phyloP scores from a whole-genome alignment of 2,888 invertebrate genomes.

The Eupithecia dodoneata region DNA sequence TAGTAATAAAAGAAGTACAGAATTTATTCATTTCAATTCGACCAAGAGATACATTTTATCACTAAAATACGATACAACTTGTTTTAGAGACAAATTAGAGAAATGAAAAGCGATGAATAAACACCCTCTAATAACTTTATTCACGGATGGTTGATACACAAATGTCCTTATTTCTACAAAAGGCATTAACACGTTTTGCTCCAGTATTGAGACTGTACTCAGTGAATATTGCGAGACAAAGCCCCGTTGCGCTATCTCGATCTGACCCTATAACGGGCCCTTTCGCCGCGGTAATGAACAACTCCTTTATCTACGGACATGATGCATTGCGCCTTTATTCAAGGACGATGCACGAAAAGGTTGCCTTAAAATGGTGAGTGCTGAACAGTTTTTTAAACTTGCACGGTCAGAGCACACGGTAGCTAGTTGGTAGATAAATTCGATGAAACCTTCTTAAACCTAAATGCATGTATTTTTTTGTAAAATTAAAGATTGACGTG shows the following conservation, averaged over 20 bases:
- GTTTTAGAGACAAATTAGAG: background rate
- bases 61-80: background rate
- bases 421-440: background rate
- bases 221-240: slow-evolving; percentile 46
- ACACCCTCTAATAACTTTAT: background rate
- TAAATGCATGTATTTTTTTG: background rate
- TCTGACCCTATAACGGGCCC: slow-evolving; percentile 44
- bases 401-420: background rate
- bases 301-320: slow-evolving; percentile 27
- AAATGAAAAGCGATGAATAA: background rate
- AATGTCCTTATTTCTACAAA: background rate
- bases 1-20: no score
- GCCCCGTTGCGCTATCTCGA: slow-evolving; percentile 54
- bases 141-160: background rate
- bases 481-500: background rate
- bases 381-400: background rate
- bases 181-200: background rate
- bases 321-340: slow-evolving; percentile 12
- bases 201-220: slow-evolving; percentile 1
- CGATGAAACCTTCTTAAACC: no score
- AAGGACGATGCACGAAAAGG: background rate
- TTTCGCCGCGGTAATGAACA: slow-evolving; percentile 39
- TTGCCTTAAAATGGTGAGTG: background rate
- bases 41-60: background rate
- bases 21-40: no score